Percentiles rank a stretch among this genome's conserved stretches.
Conservation (phyloP, 2,113 vertebrate genomes). For the Camelus dromedarius region DNA sequence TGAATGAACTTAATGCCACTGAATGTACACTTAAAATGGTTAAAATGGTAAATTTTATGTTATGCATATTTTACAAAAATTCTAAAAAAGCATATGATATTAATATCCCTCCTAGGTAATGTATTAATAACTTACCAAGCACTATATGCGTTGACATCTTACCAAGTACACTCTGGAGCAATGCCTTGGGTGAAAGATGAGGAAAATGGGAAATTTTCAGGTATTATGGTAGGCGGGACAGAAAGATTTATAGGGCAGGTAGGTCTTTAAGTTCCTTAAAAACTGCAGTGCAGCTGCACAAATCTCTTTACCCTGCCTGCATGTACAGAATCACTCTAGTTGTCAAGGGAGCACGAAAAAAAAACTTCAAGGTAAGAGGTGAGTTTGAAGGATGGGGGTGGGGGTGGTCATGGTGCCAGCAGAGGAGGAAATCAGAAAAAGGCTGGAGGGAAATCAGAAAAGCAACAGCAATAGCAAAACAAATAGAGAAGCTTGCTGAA, state of each 20-base stretch:
- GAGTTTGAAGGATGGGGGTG: neutral
- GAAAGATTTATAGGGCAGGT: neutral
- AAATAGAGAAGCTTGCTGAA: neutral
- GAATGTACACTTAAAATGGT: neutral
- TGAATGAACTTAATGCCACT: neutral
- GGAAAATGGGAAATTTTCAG: neutral
- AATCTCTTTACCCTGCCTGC: neutral
- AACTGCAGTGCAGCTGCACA: neutral
- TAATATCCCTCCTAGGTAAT: neutral
- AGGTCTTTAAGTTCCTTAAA: neutral
- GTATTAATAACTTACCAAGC: neutral
- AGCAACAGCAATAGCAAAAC: neutral
- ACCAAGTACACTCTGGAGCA: neutral
- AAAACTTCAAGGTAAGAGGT: neutral
- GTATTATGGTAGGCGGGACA: neutral
- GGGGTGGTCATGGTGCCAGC: neutral
- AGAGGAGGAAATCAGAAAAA: neutral
- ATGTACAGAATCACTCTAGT: too few species aligned
- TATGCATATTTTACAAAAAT: neutral
- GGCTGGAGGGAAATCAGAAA: neutral
- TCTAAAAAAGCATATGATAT: neutral
- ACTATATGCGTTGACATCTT: neutral
- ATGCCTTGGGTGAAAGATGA: slow-evolving; percentile 1
- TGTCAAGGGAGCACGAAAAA: neutral
- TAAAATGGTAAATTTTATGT: neutral